Base-by-base conservation (phyloP, 2,113 vertebrate species). In the Mystacornis crossleyi region DNA sequence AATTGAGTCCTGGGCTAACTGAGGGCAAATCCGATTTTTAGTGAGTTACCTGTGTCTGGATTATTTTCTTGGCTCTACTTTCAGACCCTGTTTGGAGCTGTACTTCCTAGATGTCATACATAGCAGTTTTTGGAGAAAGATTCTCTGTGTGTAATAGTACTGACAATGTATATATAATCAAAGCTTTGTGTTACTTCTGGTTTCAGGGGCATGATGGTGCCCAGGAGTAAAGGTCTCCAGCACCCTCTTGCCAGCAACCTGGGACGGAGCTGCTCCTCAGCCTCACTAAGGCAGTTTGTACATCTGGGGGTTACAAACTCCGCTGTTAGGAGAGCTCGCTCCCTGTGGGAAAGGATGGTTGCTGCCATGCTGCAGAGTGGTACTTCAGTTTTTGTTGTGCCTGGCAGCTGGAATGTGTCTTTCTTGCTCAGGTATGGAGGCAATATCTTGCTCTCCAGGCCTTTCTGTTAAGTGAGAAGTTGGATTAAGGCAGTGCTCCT, bases 41-140 rank as follows among this genome's bases (percentile, higher is more conserved):
- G 2, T 38, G 67, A 13, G 17, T 38, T 60, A 8, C 8, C 42
- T 51, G 12, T 28, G 9, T 51, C n/a, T 26, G 20, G 19, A 20
- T 81, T 86, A 51, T 84, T 55, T 65, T 50, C 40, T 50, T 62
- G 33, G 23, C 36, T 67, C 14, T 72, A 23, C 19, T 64, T 81
- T 51, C 21, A 60, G 57, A 29, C 12, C 1, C 17, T 48, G 3
- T 47, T 84, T 43, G 51, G 38, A 77, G 20, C 53, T 66, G 57
- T 1, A 2, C 19, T 50, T 93, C 12, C 29, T 66, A 48, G 14
- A 23, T 12, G 13, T 33, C 16, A 5, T 8, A 14, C 0, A 0
- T 29, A 53, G 20, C 50, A 50, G n/a, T 17, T 53, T 79, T 42
- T 79, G 10, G 43, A 65, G 34, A 40, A 70, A 43, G 16, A 24